Conservation (phyloP, 2,797 vertebrate species). For the Lagocephalus sceleratus region DNA sequence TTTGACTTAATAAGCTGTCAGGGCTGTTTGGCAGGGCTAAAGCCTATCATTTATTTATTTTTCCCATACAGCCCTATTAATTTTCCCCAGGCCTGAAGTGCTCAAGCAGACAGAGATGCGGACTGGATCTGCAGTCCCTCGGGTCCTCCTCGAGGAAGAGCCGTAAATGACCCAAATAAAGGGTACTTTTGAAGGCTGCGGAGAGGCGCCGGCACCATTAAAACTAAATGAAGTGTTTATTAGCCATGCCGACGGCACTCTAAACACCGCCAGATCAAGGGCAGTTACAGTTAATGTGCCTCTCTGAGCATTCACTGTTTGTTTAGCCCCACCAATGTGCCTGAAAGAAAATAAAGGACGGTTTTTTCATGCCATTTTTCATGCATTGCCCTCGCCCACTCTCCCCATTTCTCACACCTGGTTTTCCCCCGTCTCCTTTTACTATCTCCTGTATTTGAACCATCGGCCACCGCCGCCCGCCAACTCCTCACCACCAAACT, state of each 20-base stretch:
- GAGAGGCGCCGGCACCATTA: slow-evolving; percentile 80
- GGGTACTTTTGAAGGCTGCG: slow-evolving; percentile 81
- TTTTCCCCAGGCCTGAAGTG: slow-evolving; percentile 77
- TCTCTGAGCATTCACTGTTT: slow-evolving; percentile 71
- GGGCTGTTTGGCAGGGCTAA: slow-evolving; percentile 78
- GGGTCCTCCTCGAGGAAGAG: slow-evolving; percentile 81
- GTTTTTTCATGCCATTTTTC: slow-evolving; percentile 58
- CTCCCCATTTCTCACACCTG: slow-evolving; percentile 53
- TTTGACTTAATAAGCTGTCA: slow-evolving; percentile 80
- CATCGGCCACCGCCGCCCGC: slow-evolving; percentile 10
- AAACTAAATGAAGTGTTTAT: slow-evolving; percentile 87
- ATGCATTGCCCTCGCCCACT: slow-evolving; percentile 30
- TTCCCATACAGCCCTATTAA: slow-evolving; percentile 84
- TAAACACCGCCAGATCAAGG: slow-evolving; percentile 80
- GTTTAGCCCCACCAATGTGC: slow-evolving; percentile 71
- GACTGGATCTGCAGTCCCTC: slow-evolving; percentile 77
- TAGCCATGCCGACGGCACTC: slow-evolving; percentile 81
- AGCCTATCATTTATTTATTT: slow-evolving; percentile 85
- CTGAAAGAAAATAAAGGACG: slow-evolving; percentile 59
- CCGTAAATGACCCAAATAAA: slow-evolving; percentile 87
- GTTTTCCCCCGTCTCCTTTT: slow-evolving; percentile 32
- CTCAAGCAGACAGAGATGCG: slow-evolving; percentile 69
- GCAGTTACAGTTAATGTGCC: slow-evolving; percentile 81
- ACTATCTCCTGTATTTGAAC: slow-evolving; percentile 33
- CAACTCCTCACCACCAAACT: slow-evolving; percentile 24